Percentiles rank a stretch among this genome's conserved stretches.
Conservation (phyloP, 2,113 vertebrate genomes). For the Emydocephalus ijimae region DNA sequence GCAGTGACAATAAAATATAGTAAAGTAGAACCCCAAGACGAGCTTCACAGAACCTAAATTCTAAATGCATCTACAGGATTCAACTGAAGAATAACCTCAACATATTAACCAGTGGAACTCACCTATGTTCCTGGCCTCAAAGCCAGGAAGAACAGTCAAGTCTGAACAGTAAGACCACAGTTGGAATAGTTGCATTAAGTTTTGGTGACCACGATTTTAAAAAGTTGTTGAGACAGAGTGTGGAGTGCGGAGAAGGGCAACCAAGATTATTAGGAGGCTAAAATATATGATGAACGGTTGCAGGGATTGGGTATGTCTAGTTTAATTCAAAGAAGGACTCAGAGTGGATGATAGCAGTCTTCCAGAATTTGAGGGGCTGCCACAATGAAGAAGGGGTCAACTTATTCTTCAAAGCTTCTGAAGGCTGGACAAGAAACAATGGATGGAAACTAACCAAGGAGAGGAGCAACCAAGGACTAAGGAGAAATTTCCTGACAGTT, state of each 20-base stretch:
- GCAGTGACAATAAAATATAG: no score
- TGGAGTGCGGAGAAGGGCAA: not conserved
- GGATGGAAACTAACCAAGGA: not conserved
- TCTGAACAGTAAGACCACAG: not conserved
- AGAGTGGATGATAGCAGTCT: not conserved
- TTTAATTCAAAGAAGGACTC: not conserved
- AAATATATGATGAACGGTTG: not conserved
- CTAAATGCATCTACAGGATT: not conserved
- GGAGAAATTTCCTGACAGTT: not conserved
- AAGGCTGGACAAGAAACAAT: not conserved
- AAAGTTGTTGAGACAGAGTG: not conserved
- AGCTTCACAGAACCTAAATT: not conserved
- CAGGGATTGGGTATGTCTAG: not conserved
- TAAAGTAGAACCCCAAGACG: not conserved
- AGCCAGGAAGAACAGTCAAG: not conserved
- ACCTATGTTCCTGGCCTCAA: not conserved
- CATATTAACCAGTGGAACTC: not conserved
- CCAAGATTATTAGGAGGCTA: not conserved
- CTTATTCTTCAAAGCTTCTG: not conserved
- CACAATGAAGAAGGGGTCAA: not conserved
- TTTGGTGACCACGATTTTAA: not conserved
- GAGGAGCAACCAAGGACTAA: not conserved
- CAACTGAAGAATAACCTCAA: not conserved
- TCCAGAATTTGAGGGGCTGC: not conserved
- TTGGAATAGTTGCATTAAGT: not conserved